phyloP scores from a whole-genome alignment of 2,113 vertebrate species.

The Procavia capensis region DNA sequence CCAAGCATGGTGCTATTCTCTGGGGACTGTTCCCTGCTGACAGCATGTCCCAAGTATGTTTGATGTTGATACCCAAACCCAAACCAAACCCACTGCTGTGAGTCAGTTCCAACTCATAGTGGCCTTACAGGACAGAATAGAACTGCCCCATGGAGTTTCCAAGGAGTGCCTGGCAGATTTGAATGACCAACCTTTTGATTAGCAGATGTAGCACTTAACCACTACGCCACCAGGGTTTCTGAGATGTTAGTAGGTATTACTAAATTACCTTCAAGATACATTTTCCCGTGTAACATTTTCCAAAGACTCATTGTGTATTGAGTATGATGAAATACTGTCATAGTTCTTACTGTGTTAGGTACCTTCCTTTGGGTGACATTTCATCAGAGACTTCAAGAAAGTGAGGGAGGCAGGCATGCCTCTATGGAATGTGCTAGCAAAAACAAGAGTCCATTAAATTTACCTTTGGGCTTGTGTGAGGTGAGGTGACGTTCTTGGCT shows the following conservation, averaged over 20 bases:
- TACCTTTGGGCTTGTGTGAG: not conserved
- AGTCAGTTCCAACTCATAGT: no score
- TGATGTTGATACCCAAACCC: no score
- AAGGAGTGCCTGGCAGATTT: no score
- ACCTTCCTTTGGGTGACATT: not conserved
- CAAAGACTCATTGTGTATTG: not conserved
- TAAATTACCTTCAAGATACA: not conserved
- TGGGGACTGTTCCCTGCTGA: no score
- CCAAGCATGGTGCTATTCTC: no score
- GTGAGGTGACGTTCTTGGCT: not conserved
- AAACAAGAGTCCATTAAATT: not conserved
- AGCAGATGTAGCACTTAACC: no score
- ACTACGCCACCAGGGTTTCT: no score
- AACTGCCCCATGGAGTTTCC: no score
- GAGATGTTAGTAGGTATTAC: not conserved
- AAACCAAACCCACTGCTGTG: no score
- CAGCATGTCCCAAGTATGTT: no score
- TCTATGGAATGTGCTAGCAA: not conserved
- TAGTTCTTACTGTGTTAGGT: not conserved
- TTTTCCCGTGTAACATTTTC: constrained; percentile 8
- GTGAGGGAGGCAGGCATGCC: not conserved
- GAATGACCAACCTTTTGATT: no score
- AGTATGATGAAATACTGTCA: not conserved
- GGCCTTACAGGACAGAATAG: no score
- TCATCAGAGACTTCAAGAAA: constrained; percentile 3